Base-by-base conservation (phyloP, 2,888 invertebrate genomes). In the Apamea crenata region DNA sequence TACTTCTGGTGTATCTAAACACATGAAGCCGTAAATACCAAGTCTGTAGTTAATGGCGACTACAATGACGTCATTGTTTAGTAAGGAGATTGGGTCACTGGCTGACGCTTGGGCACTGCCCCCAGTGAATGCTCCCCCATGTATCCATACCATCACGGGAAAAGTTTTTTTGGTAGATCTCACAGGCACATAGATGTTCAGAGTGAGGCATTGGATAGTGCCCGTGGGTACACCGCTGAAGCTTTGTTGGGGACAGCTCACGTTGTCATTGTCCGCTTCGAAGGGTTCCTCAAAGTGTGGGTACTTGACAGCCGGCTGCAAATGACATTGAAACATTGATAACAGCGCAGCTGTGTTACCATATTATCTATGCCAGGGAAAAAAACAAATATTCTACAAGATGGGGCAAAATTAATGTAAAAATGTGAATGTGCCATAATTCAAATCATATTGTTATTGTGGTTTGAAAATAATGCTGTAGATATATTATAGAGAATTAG, bases 21-120 rank as follows among this genome's bases (percentile, higher is more conserved):
- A 89, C 71, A 93, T 84, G 44, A 93, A 93, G 8, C 93, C 93
- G 32, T 90, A 92, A 5, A 88, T 81, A 29, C 86, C 86, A 40
- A 86, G 74, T 36, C 86, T 72, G 47, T 86, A 86, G 56, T 81
- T 84, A 12, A 86, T 68, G 1, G 74, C 59, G 14, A 86, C 82
- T 14, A 87, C 47, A 32, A 86, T 81, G 14, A 86, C 87, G 14
- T 87, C 76, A 70, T 84, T 70, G 12, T 65, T 78, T 14, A 83
- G n/a, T 2, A 86, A 32, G 25, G 71, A 70, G 25, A 36, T 16
- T 16, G 85, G 81, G 6, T 70, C 36, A n/a, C 10, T 69, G 6
- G 44, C 66, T 40, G 73, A 44, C 16, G 2, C 36, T 14, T 53
- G 32, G 5, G 77, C 53, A 50, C 21, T 79, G 7, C 86, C 86